Evolutionary conservation across 1,140 invertebrate species (phyloP), one percentile per base, ranked within the genome.

Genomic region (Heliconius eleuchia): DNA sequence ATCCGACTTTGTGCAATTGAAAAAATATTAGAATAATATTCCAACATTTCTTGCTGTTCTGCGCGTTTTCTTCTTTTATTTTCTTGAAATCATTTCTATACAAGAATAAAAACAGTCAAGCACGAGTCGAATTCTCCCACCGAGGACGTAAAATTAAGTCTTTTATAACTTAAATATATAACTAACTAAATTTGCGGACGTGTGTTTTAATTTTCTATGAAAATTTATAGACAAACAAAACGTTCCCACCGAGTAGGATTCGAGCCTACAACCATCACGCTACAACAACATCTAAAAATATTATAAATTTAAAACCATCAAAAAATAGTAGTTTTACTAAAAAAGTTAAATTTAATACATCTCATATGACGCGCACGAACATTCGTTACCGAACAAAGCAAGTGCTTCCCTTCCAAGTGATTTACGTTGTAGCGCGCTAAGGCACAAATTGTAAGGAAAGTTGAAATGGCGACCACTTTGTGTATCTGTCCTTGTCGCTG

Each of bases 341-440:
- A 46, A 4, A 46, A 66, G 11, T 66, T 27, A 27, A 66, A 66
- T 66, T 66, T 27, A 66, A 66, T 30, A 66, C 60, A 27, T 66
- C 60, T 27, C 27, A 66, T 66, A 66, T 66, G 60, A 66, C 60
- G 23, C 5, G 60, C 57, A 73, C 42, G 71, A 73, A 73, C 74
- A 80, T 80, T 80, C 52, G 74, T 80, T 73, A 76, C 71, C 50
- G 52, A 76, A 80, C 79, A 80, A 80, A 80, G 79, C 74, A 76
- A 80, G 46, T 80, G 11, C 57, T 66, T 66, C 57, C 57, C 74
- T 73, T 80, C 79, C 79, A 76, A 80, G 79, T 80, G 79, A 80
- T 80, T 80, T 80, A 80, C 79, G 71, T 34, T 72, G 79, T 71
- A 74, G 46, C 70, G 74, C 76, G 70, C 71, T 77, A 72, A 55